Base-by-base conservation (phyloP, 2,113 vertebrate genomes). In the Loxodonta africana region DNA sequence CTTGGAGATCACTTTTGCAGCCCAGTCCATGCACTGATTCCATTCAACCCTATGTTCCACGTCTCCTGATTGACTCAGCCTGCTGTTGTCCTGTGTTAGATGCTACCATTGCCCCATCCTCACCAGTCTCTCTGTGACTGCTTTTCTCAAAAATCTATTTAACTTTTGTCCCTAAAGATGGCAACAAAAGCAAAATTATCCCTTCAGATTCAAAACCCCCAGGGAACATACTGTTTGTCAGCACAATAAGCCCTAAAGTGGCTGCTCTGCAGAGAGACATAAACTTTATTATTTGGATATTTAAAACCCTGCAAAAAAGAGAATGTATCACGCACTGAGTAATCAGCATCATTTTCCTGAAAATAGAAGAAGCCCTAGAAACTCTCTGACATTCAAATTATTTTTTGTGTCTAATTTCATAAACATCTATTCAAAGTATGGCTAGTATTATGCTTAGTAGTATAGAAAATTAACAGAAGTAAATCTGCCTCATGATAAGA, bases 241-340 rank as follows among this genome's bases (percentile, higher is more conserved):
- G 48, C 30, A 88, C 63, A 90, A 94, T 60, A 96, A n/a, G 90
- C 94, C 91, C 94, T 91, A 76, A 69, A 88, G 88, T 76, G 71
- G 41, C 25, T 83, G 12, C 25, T 86, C 63, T 90, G 41, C 87
- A 83, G 62, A 91, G 8, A 46, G 26, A 48, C 37, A 60, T 63
- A 69, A 69, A 26, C 20, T 20, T 37, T 76, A 2, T 25, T 82
- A 21, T 92, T 82, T 78, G 46, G 4, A 73, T 71, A 69, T 81
- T 95, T 53, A 73, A 92, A 83, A 94, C 60, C 12, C 25, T 74
- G 41, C 44, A 67, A 53, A 96, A 88, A 60, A 63, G 15, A 4
- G 74, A 88, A 76, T 78, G 1, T 20, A 11, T 33, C 67, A 48
- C 25, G 63, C 87, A 20, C 37, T 87, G 48, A 83, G 6, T 73